Conservation (phyloP, 2,888 invertebrate species). For the Microctonus brassicae region DNA sequence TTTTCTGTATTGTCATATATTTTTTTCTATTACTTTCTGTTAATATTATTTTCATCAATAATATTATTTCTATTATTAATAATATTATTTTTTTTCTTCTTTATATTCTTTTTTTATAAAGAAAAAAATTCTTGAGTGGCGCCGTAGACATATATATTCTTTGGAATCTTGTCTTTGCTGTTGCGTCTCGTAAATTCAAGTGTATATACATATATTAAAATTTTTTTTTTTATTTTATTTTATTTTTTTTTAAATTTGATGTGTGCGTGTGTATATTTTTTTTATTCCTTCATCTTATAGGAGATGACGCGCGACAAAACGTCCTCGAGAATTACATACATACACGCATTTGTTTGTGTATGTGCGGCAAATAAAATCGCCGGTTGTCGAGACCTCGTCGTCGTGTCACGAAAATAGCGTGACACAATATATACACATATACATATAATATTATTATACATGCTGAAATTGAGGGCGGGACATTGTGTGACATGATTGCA, state of each 20-base stretch:
- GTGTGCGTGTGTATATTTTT: not conserved
- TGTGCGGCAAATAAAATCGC: not conserved
- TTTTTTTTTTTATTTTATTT: not conserved
- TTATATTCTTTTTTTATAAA: too few species aligned
- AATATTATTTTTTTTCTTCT: too few species aligned
- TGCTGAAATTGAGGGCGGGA: constrained; percentile 27
- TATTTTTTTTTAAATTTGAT: not conserved
- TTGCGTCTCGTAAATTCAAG: too few species aligned
- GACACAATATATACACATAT: not conserved
- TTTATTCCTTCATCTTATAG: not conserved
- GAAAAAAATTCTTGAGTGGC: not conserved
- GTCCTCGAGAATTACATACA: constrained; percentile 28
- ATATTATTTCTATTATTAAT: too few species aligned
- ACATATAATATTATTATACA: constrained; percentile 11
- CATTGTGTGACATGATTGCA: too few species aligned
- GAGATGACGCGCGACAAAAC: constrained; percentile 8
- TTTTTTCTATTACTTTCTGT: too few species aligned
- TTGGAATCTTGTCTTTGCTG: not conserved
- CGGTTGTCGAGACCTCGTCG: constrained; percentile 8
- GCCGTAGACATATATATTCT: not conserved
- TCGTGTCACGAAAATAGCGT: constrained; percentile 31
- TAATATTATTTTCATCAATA: too few species aligned
- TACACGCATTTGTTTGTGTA: not conserved
- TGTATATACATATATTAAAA: not conserved
- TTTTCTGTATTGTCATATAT: too few species aligned